A percentile compares a stretch with the other conserved stretches of the same genome.
These are phyloP conservation scores for Capra hircus DNA, from an alignment of 2,113 vertebrate genomes.

Conservation along the genomic window DNA sequence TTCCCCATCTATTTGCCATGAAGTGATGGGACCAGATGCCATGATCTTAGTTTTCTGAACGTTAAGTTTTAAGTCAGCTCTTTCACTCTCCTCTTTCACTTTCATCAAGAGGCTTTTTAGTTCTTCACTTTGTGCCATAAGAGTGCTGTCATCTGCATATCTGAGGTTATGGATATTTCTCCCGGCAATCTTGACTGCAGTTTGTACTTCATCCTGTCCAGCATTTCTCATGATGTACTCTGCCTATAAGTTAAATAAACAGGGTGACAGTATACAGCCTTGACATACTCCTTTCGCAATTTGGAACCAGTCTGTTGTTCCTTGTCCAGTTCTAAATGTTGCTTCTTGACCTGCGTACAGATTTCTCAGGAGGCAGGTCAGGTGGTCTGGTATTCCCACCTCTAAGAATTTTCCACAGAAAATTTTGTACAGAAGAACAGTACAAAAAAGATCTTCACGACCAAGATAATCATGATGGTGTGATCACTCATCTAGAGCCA, in stretches of 20 bases:
- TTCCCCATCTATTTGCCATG: not conserved
- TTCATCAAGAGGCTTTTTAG: not conserved
- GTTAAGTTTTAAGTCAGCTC: not conserved
- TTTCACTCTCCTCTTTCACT: not conserved
- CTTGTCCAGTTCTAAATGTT: not conserved
- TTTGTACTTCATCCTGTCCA: not conserved
- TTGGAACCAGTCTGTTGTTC: not conserved
- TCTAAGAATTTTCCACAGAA: not conserved
- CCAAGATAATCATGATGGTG: too few relatives aligned
- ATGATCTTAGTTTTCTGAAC: not conserved
- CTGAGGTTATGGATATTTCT: not conserved
- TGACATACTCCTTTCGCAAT: not conserved
- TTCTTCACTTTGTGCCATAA: not conserved
- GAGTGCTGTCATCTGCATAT: not conserved
- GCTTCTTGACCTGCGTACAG: not conserved
- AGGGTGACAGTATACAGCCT: not conserved
- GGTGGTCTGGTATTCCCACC: not conserved
- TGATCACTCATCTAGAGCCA: too few relatives aligned
- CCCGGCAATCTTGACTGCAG: not conserved
- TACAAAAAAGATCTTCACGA: too few relatives aligned
- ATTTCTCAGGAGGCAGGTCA: not conserved
- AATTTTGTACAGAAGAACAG: too few relatives aligned
- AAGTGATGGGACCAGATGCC: not conserved
- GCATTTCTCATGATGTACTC: not conserved
- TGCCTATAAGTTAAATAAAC: not conserved